Evolutionary conservation across 2,797 vertebrate genomes (phyloP), one percentile per base, ranked within the genome.

Genomic region (Hipposideros larvatus): DNA sequence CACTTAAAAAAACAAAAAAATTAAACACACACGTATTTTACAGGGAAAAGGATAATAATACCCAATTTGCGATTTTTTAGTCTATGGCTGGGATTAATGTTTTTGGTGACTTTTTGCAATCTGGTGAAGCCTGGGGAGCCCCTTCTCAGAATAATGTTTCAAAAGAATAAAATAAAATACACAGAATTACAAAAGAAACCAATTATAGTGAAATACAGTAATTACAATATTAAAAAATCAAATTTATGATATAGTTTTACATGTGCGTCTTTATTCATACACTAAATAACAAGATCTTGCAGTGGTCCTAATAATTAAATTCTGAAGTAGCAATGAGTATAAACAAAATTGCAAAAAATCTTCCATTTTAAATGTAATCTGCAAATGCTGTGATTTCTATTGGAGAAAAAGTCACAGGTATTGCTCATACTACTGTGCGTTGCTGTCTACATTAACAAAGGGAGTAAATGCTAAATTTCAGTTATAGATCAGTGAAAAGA

Each of bases 1-100:
- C 99, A 99, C 99, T 99, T 98, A 88, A 98, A 98, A 96, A 97
- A 7, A 74, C 94, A 59, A 46, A 78, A 46, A 91, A 68, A 34
- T 26, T 22, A 86, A 4, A 63, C 0, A 70, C 13, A 91, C 2
- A 48, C 14, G 11, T 3, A 87, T 63, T 90, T 97, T 66, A 77
- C 2, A 83, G 53, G 31, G 28, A 88, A 74, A 71, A 77, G 1
- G 11, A 46, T 19, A 87, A 48, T 31, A 82, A 79, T 18, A 48
- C 61, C 18, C 8, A 73, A 53, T 28, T n/a, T 66, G 7, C 6
- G 90, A 48, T 15, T 84, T 74, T 77, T 96, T 9, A 89, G 75
- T 73, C 34, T 65, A 70, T 41, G 37, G 28, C 55, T 90, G 19
- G 16, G 51, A 9, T 75, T 84, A 18, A n/a, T 41, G 1, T 71